phyloP scores from a whole-genome alignment of 2,888 invertebrate genomes.

The Lycophotia porphyrea region DNA sequence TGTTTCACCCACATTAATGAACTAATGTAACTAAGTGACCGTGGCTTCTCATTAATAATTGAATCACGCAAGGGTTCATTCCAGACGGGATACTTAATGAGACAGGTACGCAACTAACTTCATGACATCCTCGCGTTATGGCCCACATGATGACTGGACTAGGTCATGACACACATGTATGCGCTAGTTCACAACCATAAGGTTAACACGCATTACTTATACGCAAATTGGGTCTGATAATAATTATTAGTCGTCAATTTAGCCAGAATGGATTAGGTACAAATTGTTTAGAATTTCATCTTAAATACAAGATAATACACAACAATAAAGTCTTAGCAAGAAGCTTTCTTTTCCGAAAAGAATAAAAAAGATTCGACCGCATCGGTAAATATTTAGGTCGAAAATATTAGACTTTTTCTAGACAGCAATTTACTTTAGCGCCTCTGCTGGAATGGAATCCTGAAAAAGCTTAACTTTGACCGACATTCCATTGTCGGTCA shows the following conservation, averaged over 20 bases:
- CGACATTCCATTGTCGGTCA: conserved; percentile 53
- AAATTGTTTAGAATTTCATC: conserved; percentile 1
- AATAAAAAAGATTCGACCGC: conserved; percentile 16
- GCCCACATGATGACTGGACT: conserved; percentile 58
- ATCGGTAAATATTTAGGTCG: conserved; percentile 49
- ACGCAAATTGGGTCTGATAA: conserved; percentile 30
- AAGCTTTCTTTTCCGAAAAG: conserved; percentile 10
- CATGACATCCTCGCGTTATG: conserved; percentile 63
- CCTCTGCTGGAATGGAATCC: conserved; percentile 32
- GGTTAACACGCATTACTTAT: conserved; percentile 31
- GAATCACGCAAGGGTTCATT: conserved; percentile 74
- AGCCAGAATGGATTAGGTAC: background rate
- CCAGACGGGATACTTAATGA: conserved; percentile 69
- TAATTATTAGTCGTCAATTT: conserved; percentile 36
- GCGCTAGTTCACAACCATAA: conserved; percentile 23
- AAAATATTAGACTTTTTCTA: conserved; percentile 47
- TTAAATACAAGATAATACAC: background rate
- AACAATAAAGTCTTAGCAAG: background rate
- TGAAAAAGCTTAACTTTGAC: conserved; percentile 55
- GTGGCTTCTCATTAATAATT: conserved; percentile 74
- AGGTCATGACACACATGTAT: conserved; percentile 29
- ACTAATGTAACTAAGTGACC: conserved; percentile 76
- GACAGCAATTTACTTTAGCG: conserved; percentile 33
- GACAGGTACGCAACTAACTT: conserved; percentile 70
- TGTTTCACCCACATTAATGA: conserved; percentile 68